Evolutionary conservation across 2,888 invertebrate species (phyloP).

Genomic region (Amblyteles armatorius): DNA sequence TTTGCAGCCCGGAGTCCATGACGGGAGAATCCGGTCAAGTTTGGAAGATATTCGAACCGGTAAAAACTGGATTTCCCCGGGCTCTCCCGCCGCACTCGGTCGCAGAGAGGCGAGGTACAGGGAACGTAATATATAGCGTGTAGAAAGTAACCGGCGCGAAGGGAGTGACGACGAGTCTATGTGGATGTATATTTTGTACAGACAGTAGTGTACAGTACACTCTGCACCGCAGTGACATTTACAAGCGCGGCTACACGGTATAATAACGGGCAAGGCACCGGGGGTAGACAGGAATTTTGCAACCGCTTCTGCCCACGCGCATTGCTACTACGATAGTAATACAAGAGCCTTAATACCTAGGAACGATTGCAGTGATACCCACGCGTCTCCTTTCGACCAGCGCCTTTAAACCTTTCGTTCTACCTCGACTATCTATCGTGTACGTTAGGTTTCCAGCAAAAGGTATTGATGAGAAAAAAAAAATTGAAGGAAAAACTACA

Average conservation of each 20-base stretch:
- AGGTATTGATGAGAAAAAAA: background rate
- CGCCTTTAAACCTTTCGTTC: background rate
- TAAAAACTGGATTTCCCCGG: conserved; percentile 37
- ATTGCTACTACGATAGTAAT: background rate
- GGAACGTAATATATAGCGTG: background rate
- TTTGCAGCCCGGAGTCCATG: no score
- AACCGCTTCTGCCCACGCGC: conserved; percentile 43
- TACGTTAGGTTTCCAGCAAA: background rate
- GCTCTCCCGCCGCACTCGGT: background rate
- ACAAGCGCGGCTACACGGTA: conserved; percentile 25
- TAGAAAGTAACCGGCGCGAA: conserved; percentile 47
- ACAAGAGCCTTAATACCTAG: conserved; percentile 11
- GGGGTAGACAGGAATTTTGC: conserved; percentile 36
- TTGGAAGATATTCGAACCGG: conserved; percentile 16
- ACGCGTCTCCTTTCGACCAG: background rate
- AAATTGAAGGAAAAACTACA: conserved; percentile 11
- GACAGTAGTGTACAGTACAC: background rate
- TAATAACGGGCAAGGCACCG: conserved; percentile 20
- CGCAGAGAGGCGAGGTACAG: background rate
- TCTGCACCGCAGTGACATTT: conserved; percentile 36
- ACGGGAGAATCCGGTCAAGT: background rate
- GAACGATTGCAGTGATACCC: background rate
- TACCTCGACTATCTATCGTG: background rate
- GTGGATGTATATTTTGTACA: conserved; percentile 23
- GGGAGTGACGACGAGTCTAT: conserved; percentile 8